Evolutionary conservation across 2,888 invertebrate species (phyloP), one percentile per base, ranked within the genome.

Genomic region (Prosopocoilus inquinatus): DNA sequence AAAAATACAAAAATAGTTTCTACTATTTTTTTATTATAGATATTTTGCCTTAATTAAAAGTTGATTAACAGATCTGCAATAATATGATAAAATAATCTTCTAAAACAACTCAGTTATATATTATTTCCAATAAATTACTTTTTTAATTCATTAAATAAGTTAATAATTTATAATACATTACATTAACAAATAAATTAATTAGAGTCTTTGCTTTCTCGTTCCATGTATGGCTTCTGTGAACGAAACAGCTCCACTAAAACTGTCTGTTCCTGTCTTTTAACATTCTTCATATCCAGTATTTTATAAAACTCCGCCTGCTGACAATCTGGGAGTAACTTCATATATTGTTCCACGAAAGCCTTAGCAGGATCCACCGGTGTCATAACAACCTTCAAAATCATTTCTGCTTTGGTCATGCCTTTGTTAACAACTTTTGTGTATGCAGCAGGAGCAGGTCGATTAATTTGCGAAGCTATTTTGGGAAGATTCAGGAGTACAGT

Each of bases 381-480:
- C 97, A 98, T 97, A 0, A 97, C 95, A 32, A 98, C 84, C 80
- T 99, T 99, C n/a, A 99, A 80, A 36, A 99, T 91, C 94, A 98
- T 96, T 77, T 99, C 99, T 0, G 97, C 97, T 70, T 94, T 93
- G 0, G 94, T 94, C 96, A 99, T 97, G 34, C 96, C 78, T 89
- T 82, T 82, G 5, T 81, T 79, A 0, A 83, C 82, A 3, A 89
- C 88, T 72, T 90, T 90, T 0, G 88, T 87, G 62, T 88, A 95
- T 59, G 92, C 91, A 0, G 93, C 89, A 0, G 96, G 96, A 3
- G 96, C 92, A 65, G 93, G 93, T 5, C 95, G 81, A 59, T 87
- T 87, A 0, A 96, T 89, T 67, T 91, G 90, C 1, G 94, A 94
- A 0, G 93, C 93, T 16, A 96, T 87, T 0, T 94, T 93, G 0